Evolutionary conservation across 1,140 invertebrate genomes (phyloP), one percentile per base, ranked within the genome.

Genomic region (Drosophila grimshawi): DNA sequence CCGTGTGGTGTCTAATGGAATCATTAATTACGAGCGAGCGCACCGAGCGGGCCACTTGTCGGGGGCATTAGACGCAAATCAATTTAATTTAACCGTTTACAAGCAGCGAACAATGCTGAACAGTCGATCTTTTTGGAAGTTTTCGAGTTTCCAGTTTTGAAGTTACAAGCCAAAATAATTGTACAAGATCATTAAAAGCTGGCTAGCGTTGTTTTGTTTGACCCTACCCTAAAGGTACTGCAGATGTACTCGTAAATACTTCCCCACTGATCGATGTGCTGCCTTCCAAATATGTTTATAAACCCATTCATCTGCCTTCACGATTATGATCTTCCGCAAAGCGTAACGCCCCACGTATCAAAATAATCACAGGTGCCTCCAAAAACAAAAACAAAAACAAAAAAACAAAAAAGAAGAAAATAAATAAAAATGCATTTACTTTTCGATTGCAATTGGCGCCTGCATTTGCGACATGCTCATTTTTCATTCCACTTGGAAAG

Each of bases 71-170:
- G 85, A 89, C 85, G 86, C 85, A 89, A 89, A 89, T 89, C 85
- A 89, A 89, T 89, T 89, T 89, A 90, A 89, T 90, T 89, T 90
- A 89, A 89, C 78, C 85, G 80, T 89, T 89, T 89, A 89, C 85
- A 89, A 89, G 80, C 85, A 71, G 79, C 85, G 57, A 89, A 83
- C 85, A 86, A 81, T 72, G 39, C 51, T 62, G 11, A 64, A 27
- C 68, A 67, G 4, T 46, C 29, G 70, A 85, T 80, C 81, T 75
- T 72, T 55, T 41, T 41, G 8, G 3, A 10, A n/a, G 10, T 43
- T 10, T 3, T 56, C 62, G 55, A 19, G 19, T 19, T 19, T 19
- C 19, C 19, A 19, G 19, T 19, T 43, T 73, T 53, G 68, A 51
- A 60, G 61, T 59, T 45, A 46, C 72, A 48, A 61, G 35, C 51